Base-by-base conservation (phyloP, 2,797 vertebrate genomes). In the Lateolabrax maculatus region DNA sequence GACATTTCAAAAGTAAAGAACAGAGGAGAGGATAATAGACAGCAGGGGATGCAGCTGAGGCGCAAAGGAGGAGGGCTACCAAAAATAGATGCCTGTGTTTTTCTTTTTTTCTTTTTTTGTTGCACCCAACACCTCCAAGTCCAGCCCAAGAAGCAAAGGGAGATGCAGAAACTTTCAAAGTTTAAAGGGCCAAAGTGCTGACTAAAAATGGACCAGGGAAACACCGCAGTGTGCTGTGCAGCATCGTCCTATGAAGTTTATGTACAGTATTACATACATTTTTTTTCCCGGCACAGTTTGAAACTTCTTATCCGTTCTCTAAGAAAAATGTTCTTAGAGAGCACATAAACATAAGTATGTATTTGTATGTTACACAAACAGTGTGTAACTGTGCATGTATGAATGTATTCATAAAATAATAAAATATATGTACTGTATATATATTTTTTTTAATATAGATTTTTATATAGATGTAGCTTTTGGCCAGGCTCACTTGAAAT, bases 1-100 rank as follows among this genome's bases (percentile, higher is more conserved):
- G 56, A 85, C 58, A 44, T 85, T 84, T 93, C 82, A 84, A 83
- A 89, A 78, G 86, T 75, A 75, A 83, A 87, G 83, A 92, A 81
- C 79, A 89, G 82, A 88, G 56, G 46, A 77, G 75, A 76, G 74
- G 76, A 88, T 70, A 70, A 75, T 66, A 83, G 82, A 83, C 71
- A 77, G 83, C 67, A 75, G 64, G 78, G 80, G 83, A 84, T 78
- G 62, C 49, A 75, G 81, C 66, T 52, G 67, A 84, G 77, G 74
- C 79, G 16, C 74, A 71, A 83, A 84, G 81, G 75, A 87, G 72
- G 61, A 64, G 60, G 44, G 48, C 64, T 29, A 65, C 77, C 71
- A 75, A 82, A 91, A 87, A 84, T 87, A 90, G 75, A 82, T 53
- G 31, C 67, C 34, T 71, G 56, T 69, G 55, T 61, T 51, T 10